Base-by-base conservation (phyloP, 2,888 invertebrate species). In the Agrenia bidenticulata region DNA sequence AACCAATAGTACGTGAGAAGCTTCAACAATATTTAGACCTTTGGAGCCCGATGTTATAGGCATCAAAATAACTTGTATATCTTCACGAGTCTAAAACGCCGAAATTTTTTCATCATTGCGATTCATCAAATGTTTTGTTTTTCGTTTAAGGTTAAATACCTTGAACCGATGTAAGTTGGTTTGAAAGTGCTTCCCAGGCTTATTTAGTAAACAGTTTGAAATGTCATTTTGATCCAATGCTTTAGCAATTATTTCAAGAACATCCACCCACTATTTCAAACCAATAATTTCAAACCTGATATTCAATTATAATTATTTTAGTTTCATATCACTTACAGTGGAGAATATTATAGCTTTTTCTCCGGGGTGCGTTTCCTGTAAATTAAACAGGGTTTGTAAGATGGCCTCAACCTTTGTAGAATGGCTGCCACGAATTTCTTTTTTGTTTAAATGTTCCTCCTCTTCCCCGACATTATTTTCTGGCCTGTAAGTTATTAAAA, bases 21-120 rank as follows among this genome's bases (percentile, higher is more conserved):
- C 90, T 80, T 90, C 90, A 27, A 86, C 86, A 56, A 91, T 80
- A 80, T 91, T 91, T 13, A 91, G 81, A 0, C 91, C 91, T 78
- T 89, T 90, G 0, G 88, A 83, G n/a, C 90, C 90, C 61, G 84
- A 82, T 58, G 83, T 78, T 19, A 90, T 79, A 0, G 88, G 87
- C 77, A 91, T 80, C n/a, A 91, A 79, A 27, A 91, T 80, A 5
- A 85, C 86, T 50, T 76, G 78, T 2, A 81, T 72, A 49, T 77
- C 76, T 11, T 73, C 70, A 7, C 70, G 69, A 17, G 66, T 68
- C 71, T 77, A 59, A 15, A 61, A 39, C 7, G 15, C 7, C 15
- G 9, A 39, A 15, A 15, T 11, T 15, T 7, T 39, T 15, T 39
- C 7, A 7, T n/a, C 19, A 49, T 17, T 7, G 19, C 2, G 9